Conservation (phyloP, 2,888 invertebrate genomes). For the Melipona beecheii region DNA sequence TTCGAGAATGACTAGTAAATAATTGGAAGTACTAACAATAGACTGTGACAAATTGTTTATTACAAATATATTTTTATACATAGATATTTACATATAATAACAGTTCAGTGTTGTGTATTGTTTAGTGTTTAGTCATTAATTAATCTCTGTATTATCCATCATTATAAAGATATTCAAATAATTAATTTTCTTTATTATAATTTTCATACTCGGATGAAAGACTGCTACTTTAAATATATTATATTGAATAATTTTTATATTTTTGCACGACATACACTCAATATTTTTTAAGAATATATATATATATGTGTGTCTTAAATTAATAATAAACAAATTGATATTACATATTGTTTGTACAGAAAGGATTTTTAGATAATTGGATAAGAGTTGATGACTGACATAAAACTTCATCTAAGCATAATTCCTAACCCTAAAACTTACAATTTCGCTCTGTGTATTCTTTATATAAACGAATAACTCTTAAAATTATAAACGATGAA, state of each 20-base stretch:
- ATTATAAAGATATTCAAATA: conserved; percentile 15
- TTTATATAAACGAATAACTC: conserved; percentile 44
- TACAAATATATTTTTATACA: conserved; percentile 56
- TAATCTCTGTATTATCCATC: conserved; percentile 59
- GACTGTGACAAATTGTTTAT: conserved; percentile 45
- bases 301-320: conserved; percentile 13
- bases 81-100: conserved; percentile 46
- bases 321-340: conserved; percentile 31
- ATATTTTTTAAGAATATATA: conserved; percentile 14
- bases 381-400: conserved; percentile 23
- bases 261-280: conserved; percentile 9
- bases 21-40: conserved; percentile 29
- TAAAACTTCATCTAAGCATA: conserved; percentile 56
- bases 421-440: conserved; percentile 52
- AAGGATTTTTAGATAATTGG: conserved; percentile 1
- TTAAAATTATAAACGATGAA: conserved; percentile 50
- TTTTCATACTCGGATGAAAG: conserved; percentile 25
- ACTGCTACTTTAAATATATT: conserved; percentile 30
- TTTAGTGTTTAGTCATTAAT: conserved; percentile 38
- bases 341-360: conserved; percentile 20
- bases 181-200: conserved; percentile 10
- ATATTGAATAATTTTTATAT: conserved; percentile 35
- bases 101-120: conserved; percentile 40
- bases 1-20: conserved; percentile 19
- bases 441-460: conserved; percentile 68